Evolutionary conservation across 2,888 invertebrate genomes (phyloP), one percentile per base, ranked within the genome.

Genomic region (Tolmerus cingulatus): DNA sequence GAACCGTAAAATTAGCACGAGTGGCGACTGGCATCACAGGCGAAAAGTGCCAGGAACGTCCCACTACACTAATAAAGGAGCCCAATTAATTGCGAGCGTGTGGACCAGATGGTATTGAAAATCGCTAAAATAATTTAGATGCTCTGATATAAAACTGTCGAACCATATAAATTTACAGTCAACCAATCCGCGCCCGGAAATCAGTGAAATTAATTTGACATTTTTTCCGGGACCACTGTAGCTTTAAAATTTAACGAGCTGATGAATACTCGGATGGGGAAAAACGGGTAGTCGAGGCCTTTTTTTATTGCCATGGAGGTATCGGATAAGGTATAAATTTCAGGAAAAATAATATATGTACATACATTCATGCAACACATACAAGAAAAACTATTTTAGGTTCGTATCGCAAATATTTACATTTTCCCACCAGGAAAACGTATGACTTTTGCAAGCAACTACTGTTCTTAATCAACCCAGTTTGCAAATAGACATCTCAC

Each of bases 1-100:
- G 46, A 51, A 46, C 55, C 81, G 81, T 43, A 51, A 81, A 81
- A 81, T 81, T 81, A 81, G 81, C 57, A 57, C 57, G 57, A 57
- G 57, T 57, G 57, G 9, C 57, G 57, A 57, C 23, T 57, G 19
- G 57, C 57, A 23, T 57, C 16, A 51, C n/a, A 57, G 57, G 57
- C 57, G 57, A 57, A 57, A 51, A 57, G 23, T 9, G n/a, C 46
- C 57, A 57, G 57, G 57, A 57, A 23, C 23, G 57, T 57, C 57
- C 57, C 57, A 57, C 19, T 57, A 57, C 57, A 57, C 57, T 57
- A 57, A 57, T 57, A 57, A 57, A 57, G 23, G 57, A 23, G 19
- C 57, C 57, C 57, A 57, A 57, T 57, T 57, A 57, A 57, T 57
- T 23, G 57, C 57, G 57, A 57, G 2, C 57, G 23, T 57, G 57